These are phyloP conservation scores for Aspidapion aeneum DNA, from an alignment of 2,888 invertebrate species.

Conservation along the genomic window DNA sequence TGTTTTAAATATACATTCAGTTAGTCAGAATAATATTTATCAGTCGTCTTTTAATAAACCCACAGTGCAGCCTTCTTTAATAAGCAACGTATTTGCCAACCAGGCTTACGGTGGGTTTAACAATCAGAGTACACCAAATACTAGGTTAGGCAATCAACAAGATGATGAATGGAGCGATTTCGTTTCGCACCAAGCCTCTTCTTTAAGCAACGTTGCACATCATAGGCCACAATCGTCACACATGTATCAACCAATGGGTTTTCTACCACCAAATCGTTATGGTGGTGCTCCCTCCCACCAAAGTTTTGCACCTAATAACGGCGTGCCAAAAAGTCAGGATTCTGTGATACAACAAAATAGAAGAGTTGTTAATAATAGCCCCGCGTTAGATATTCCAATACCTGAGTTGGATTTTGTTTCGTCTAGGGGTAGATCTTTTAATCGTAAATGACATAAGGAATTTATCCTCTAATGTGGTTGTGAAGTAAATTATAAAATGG, in stretches of 20 bases:
- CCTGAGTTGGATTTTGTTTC: conserved; percentile 56
- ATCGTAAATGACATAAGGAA: conserved; percentile 48
- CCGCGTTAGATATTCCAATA: conserved; percentile 48
- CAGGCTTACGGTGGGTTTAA: conserved; percentile 25
- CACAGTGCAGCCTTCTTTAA: conserved; percentile 34
- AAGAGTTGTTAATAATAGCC: conserved; percentile 27
- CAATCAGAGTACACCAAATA: conserved; percentile 1
- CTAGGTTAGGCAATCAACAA: conserved; percentile 6
- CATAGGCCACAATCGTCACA: conserved; percentile 33
- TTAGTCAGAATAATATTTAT: background rate
- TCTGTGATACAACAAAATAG: conserved; percentile 12
- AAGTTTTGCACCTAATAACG: conserved; percentile 30
- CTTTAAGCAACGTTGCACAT: background rate
- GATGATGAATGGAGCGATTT: conserved; percentile 58
- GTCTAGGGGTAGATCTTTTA: conserved; percentile 44
- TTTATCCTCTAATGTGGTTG: conserved; percentile 43
- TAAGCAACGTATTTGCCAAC: conserved; percentile 40
- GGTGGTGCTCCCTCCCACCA: conserved; percentile 16
- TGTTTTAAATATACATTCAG: conserved; percentile 1
- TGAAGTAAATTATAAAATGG: too few relatives aligned
- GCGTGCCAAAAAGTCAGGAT: conserved; percentile 15
- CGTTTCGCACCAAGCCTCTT: conserved; percentile 49
- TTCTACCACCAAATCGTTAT: conserved; percentile 7
- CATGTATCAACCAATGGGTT: conserved; percentile 33
- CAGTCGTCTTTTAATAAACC: conserved; percentile 16